These are phyloP conservation scores for Lamprotornis superbus DNA, from an alignment of 2,113 vertebrate species.

Conservation along the genomic window DNA sequence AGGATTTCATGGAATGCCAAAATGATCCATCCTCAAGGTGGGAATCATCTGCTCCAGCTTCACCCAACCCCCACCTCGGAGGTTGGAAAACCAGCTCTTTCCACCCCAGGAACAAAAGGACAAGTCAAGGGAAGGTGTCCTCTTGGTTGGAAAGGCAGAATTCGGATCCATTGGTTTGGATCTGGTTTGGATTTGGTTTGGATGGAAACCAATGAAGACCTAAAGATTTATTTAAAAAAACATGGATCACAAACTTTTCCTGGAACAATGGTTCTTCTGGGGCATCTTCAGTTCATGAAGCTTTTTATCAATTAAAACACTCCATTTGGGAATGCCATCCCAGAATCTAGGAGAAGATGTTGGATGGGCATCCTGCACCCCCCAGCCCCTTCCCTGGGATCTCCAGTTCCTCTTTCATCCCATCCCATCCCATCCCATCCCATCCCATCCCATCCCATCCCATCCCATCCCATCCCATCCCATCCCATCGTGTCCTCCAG, in stretches of 20 bases:
- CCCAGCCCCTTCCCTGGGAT: background rate
- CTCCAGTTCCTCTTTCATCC: background rate
- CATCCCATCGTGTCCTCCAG: background rate
- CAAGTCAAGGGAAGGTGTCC: accelerated
- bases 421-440: background rate
- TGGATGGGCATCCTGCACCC: accelerated
- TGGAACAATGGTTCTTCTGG: background rate
- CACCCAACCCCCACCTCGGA: background rate
- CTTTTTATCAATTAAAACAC: background rate
- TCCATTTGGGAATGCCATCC: accelerated
- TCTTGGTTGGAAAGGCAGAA: background rate
- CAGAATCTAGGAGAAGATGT: background rate
- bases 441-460: background rate
- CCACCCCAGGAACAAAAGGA: background rate
- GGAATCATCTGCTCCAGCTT: background rate
- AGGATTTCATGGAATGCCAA: background rate
- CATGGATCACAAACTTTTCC: background rate
- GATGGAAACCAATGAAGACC: background rate
- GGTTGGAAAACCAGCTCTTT: background rate
- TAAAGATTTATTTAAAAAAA: accelerated
- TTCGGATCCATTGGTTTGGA: background rate
- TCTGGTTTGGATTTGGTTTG: background rate
- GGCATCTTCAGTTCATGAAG: background rate
- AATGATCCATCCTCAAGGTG: background rate
- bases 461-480: background rate